These are phyloP conservation scores for Hemitrygon akajei DNA, from an alignment of 2,797 vertebrate species.

Conservation along the genomic window DNA sequence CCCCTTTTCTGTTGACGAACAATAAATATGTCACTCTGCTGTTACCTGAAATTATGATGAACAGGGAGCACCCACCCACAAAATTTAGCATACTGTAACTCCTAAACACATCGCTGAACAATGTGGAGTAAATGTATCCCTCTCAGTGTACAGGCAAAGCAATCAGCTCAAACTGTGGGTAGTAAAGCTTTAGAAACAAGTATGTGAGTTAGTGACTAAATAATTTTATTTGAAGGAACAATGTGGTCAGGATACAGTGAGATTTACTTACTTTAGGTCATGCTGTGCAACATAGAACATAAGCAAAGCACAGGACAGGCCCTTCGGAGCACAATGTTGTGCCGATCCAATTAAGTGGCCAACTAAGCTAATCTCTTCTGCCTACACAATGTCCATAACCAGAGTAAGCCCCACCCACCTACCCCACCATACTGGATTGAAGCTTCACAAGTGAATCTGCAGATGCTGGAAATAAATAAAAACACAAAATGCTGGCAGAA, in stretches of 20 bases:
- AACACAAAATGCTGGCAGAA: too few relatives aligned
- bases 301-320: too few relatives aligned
- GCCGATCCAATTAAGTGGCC: too few relatives aligned
- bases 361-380: too few relatives aligned
- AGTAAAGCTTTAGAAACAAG: not conserved
- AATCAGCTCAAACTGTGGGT: not conserved
- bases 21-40: not conserved
- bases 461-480: too few relatives aligned
- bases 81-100: not conserved
- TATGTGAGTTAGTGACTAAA: not conserved
- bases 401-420: too few relatives aligned
- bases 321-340: too few relatives aligned
- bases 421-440: not conserved
- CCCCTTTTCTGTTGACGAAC: not conserved
- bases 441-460: too few relatives aligned
- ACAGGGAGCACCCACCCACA: not conserved
- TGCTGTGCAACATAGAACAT: not conserved
- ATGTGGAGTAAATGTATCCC: not conserved
- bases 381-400: too few relatives aligned
- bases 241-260: not conserved
- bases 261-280: not conserved
- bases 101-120: not conserved
- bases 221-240: not conserved
- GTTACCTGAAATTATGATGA: not conserved
- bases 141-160: not conserved